These are phyloP conservation scores for Peucedramus taeniatus DNA, from an alignment of 2,113 vertebrate species.

Conservation along the genomic window DNA sequence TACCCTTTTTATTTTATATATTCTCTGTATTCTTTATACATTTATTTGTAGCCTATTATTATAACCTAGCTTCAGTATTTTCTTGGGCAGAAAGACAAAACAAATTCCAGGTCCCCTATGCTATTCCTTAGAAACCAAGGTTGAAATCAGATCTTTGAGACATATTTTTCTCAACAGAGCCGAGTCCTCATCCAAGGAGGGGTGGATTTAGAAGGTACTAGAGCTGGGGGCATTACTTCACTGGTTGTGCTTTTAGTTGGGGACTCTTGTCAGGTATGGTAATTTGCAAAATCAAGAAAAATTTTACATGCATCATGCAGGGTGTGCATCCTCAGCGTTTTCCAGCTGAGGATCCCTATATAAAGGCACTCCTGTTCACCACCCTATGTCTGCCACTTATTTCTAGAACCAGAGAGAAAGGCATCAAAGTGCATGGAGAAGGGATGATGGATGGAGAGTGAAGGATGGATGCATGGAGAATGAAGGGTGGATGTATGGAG, in stretches of 20 bases:
- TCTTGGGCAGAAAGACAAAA: not conserved
- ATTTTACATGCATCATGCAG: not conserved
- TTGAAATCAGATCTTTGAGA: not conserved
- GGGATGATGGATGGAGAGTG: not conserved
- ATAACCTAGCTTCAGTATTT: not conserved
- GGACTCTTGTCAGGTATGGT: not conserved
- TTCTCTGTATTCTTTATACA: not conserved
- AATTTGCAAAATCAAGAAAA: no score
- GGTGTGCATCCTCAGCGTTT: not conserved
- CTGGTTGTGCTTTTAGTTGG: not conserved
- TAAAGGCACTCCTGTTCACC: not conserved
- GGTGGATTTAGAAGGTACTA: not conserved
- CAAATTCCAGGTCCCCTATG: not conserved
- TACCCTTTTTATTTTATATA: not conserved
- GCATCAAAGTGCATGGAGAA: not conserved
- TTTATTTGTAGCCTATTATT: not conserved
- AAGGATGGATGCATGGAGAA: not conserved
- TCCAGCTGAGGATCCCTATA: no score
- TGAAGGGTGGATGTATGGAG: not conserved
- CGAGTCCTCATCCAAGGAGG: accelerated
- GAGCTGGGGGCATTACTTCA: not conserved
- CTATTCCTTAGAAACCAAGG: not conserved
- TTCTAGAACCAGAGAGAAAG: not conserved
- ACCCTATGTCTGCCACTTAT: not conserved
- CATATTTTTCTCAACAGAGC: not conserved